Base-by-base conservation (phyloP, 2,113 vertebrate species). In the Xiphias gladius region DNA sequence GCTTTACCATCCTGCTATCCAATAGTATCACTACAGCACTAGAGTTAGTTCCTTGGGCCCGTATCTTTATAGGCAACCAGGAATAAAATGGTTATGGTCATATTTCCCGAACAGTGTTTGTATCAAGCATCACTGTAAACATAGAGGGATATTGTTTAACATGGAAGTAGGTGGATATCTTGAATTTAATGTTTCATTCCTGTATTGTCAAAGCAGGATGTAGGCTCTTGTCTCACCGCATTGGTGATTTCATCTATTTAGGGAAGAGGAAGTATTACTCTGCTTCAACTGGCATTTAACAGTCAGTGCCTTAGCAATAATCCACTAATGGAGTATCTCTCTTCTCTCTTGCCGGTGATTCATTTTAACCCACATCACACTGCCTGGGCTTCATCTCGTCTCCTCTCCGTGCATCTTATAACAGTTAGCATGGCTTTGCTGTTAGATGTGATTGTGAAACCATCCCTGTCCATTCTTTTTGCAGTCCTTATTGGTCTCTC, bases 261-360 rank as follows among this genome's bases (percentile, higher is more conserved):
- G 13, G 39, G 37, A 64, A 86, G 73, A 79, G 70, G 61, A 81
- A 71, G 61, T 52, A 64, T 24, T 30, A 63, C 37, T 17, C n/a
- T 26, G 43, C 26, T 32, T 41, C 57, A 70, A 63, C 54, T 59
- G 58, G 65, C 65, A 55, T 70, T 80, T 74, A 80, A 74, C 74
- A 74, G 77, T 74, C 22, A 41, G 1, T 67, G 67, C 41, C 57
- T 52, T 16, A 32, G 46, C 67, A 50, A 65, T 89, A 62, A 77
- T 52, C 48, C 0, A 0, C 54, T 83, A 72, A 83, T 83, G 69
- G 72, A 84, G 39, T 68, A 24, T 67, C 9, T 17, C 7, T 28
- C 48, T 39, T 7, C 30, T 46, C 39, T 75, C 17, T 52, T 35
- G 19, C 14, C 52, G 68, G 54, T 57, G 76, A 68, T 48, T 77